Evolutionary conservation across 2,888 invertebrate species (phyloP).

Genomic region (Cyrtodaria siliqua): DNA sequence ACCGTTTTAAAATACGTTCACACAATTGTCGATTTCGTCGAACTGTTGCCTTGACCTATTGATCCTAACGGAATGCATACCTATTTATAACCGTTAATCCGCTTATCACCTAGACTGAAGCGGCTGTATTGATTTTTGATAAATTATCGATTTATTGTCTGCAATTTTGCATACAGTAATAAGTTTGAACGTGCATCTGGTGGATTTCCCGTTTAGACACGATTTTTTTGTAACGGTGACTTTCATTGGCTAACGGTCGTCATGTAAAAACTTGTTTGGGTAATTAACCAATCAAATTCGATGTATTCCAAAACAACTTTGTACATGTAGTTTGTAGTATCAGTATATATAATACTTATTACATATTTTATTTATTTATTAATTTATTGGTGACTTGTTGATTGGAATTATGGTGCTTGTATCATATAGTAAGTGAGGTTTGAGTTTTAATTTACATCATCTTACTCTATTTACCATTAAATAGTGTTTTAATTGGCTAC

Average conservation of each 20-base stretch:
- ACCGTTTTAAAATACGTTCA: too few relatives aligned
- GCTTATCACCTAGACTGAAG: constrained; percentile 41
- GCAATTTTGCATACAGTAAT: constrained; percentile 15
- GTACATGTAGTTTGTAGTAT: constrained; percentile 52
- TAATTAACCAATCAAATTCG: constrained; percentile 64
- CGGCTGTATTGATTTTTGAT: constrained; percentile 36
- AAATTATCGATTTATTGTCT: constrained; percentile 46
- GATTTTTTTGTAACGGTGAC: constrained; percentile 48
- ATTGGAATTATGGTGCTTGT: constrained; percentile 60
- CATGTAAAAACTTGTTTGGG: constrained; percentile 68
- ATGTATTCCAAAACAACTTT: constrained; percentile 50
- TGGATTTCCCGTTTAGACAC: constrained; percentile 59
- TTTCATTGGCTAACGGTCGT: constrained; percentile 61
- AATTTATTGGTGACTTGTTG: constrained; percentile 2
- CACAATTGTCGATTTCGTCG: too few relatives aligned
- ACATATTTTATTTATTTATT: constrained; percentile 12
- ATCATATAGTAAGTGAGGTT: constrained; percentile 60
- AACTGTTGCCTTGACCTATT: constrained; percentile 19
- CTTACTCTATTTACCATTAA: background rate
- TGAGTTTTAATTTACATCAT: background rate
- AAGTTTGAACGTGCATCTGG: constrained; percentile 54
- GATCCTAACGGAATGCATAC: constrained; percentile 31
- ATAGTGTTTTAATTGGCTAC: background rate
- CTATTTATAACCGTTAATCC: constrained; percentile 51
- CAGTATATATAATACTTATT: background rate